phyloP scores from a whole-genome alignment of 1,140 invertebrate species.

The Mactra quadrangularis region DNA sequence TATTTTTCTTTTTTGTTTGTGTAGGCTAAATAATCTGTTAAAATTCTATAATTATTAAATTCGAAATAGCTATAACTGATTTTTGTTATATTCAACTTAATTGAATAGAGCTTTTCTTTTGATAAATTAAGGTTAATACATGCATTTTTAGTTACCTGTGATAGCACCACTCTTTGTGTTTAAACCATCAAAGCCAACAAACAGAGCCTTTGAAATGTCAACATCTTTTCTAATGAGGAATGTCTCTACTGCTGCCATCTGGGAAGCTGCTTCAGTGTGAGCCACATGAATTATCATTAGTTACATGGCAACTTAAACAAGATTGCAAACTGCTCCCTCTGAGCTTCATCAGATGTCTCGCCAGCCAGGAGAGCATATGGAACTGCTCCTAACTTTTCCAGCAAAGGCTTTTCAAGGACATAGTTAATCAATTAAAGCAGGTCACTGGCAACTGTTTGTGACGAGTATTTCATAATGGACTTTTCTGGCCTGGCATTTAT shows the following conservation, averaged over 20 bases:
- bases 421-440: constrained; percentile 4
- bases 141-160: too few relatives aligned
- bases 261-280: not conserved
- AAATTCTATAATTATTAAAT: not conserved
- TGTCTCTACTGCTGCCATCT: not conserved
- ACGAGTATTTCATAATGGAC: constrained; percentile 9
- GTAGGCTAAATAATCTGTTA: not conserved
- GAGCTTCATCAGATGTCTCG: constrained; percentile 42
- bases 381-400: not conserved
- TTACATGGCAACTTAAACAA: not conserved
- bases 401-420: not conserved
- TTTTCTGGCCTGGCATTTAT: not conserved
- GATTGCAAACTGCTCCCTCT: constrained; percentile 36
- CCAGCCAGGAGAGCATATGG: constrained; percentile 24
- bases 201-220: too few relatives aligned
- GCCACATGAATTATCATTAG: not conserved
- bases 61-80: not conserved
- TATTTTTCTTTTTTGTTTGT: not conserved
- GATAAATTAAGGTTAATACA: too few relatives aligned
- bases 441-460: not conserved
- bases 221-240: too few relatives aligned
- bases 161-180: too few relatives aligned
- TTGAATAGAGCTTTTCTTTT: too few relatives aligned
- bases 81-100: too few relatives aligned
- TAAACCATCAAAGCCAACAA: too few relatives aligned